Evolutionary conservation across 2,797 vertebrate genomes (phyloP).

Genomic region (Meriones psammophilus): DNA sequence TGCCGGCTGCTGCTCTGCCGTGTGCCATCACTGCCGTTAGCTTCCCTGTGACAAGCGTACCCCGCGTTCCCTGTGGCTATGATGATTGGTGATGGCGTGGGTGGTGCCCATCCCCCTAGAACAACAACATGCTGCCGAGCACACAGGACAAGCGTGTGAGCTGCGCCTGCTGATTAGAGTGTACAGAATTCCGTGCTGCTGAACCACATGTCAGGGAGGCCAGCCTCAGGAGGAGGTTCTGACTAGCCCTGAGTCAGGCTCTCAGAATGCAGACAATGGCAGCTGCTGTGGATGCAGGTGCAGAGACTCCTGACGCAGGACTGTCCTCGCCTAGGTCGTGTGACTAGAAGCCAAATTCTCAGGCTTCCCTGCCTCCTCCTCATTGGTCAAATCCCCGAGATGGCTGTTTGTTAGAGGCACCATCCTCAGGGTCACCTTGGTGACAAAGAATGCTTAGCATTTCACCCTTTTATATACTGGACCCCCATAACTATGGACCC

Average conservation of each 20-base stretch:
- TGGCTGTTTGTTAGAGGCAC: neutral
- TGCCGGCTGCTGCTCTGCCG: neutral
- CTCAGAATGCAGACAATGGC: neutral
- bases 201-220: neutral
- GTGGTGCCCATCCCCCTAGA: neutral
- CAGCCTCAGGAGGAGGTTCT: neutral
- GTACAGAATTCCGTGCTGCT: neutral
- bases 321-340: neutral
- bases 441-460: neutral
- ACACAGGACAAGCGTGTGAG: neutral
- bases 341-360: neutral
- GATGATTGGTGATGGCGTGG: neutral
- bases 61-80: neutral
- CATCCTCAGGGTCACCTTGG: neutral
- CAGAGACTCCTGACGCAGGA: neutral
- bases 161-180: neutral
- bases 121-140: neutral
- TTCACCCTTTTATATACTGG: neutral
- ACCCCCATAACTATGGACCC: neutral
- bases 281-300: neutral
- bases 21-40: neutral
- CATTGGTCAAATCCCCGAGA: neutral
- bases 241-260: neutral
- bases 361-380: neutral
- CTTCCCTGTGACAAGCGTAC: neutral